Percentiles rank a stretch among this genome's conserved stretches.
phyloP scores from a whole-genome alignment of 1,140 invertebrate species.

The Anadara kagoshimensis region DNA sequence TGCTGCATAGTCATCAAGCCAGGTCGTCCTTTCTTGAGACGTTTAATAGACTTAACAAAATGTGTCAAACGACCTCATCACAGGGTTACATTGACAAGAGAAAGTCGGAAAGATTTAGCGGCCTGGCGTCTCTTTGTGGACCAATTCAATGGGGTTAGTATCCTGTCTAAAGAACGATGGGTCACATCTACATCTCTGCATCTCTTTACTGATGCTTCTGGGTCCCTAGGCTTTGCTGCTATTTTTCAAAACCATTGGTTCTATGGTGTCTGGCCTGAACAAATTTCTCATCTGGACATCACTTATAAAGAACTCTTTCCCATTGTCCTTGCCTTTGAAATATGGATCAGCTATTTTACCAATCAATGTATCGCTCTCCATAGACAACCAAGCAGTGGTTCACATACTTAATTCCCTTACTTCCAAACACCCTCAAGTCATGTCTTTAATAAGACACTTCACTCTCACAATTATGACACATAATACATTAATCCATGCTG shows the following conservation, averaged over 20 bases:
- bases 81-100: constrained; percentile 10
- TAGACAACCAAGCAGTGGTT: constrained; percentile 37
- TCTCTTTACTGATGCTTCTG: constrained; percentile 6
- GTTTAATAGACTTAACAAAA: constrained; percentile 34
- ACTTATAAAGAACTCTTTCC: constrained; percentile 8
- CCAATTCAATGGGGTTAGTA: constrained; percentile 25
- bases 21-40: constrained; percentile 25
- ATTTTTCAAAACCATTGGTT: background rate
- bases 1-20: constrained; percentile 25
- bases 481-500: constrained; percentile 7
- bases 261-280: background rate
- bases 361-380: constrained; percentile 34
- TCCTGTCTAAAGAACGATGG: constrained; percentile 27
- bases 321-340: background rate
- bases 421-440: constrained; percentile 20
- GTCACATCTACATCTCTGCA: background rate
- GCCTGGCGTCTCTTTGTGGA: constrained; percentile 24
- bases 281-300: constrained; percentile 2
- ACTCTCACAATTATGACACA: constrained; percentile 11
- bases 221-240: background rate
- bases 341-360: constrained; percentile 1
- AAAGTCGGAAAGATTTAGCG: background rate
- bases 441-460: constrained; percentile 30
- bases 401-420: constrained; percentile 34
- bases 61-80: constrained; percentile 7